Conservation (phyloP, 2,113 vertebrate species). For the Equus przewalskii region DNA sequence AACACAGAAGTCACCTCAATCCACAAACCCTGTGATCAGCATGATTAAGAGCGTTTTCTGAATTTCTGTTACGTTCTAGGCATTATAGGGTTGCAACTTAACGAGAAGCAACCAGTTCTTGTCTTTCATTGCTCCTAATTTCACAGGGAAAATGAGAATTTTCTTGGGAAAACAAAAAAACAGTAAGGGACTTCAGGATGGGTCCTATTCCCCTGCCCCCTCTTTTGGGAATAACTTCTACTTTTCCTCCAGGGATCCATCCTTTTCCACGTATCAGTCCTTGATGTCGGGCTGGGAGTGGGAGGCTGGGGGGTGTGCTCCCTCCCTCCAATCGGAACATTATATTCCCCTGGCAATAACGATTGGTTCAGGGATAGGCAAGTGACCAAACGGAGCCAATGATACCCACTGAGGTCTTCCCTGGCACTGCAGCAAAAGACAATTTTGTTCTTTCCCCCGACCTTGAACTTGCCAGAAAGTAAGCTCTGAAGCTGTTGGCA, state of each 20-base stretch:
- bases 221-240: background rate
- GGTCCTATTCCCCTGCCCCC: background rate
- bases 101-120: background rate
- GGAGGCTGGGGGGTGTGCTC: background rate
- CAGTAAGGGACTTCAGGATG: background rate
- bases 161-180: background rate
- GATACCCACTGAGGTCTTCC: background rate
- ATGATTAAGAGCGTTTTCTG: background rate
- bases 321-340: background rate
- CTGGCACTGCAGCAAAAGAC: background rate
- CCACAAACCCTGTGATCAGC: background rate
- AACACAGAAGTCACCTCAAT: conserved; percentile 41
- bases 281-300: background rate
- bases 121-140: background rate
- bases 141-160: background rate
- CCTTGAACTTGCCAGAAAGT: background rate
- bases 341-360: background rate
- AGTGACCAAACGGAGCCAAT: background rate
- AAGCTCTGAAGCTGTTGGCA: background rate
- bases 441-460: background rate
- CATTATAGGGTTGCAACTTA: background rate
- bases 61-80: background rate
- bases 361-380: background rate
- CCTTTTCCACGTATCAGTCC: background rate
- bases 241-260: background rate